Conservation (phyloP, 2,113 vertebrate genomes). For the Mesocricetus auratus region DNA sequence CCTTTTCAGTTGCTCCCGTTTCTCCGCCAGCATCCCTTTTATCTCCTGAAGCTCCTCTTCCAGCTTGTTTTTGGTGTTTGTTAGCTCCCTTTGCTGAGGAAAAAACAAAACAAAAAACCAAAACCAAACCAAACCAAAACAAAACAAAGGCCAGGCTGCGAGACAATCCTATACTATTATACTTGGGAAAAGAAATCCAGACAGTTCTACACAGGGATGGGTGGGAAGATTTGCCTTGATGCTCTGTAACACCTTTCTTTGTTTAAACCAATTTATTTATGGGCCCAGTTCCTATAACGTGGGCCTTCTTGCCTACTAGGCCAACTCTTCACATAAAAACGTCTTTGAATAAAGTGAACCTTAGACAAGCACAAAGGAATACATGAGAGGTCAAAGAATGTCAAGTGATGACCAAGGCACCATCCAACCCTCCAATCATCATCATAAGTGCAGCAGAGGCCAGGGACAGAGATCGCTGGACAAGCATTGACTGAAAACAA, state of each 20-base stretch:
- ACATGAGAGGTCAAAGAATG: slow-evolving; percentile 51
- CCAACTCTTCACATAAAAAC: slow-evolving; percentile 45
- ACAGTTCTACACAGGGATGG: neutral
- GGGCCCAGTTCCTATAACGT: neutral
- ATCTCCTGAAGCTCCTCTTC: slow-evolving; percentile 78
- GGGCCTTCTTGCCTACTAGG: neutral
- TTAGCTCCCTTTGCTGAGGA: slow-evolving; percentile 80
- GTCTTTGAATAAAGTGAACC: slow-evolving; percentile 46
- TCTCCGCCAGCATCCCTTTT: slow-evolving; percentile 71
- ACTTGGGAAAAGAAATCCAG: neutral
- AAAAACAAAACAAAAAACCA: neutral
- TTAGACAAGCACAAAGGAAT: slow-evolving; percentile 44
- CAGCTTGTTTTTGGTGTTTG: slow-evolving; percentile 24
- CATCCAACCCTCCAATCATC: neutral
- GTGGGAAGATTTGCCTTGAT: neutral
- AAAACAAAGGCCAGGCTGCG: neutral
- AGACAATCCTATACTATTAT: neutral
- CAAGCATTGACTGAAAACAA: neutral
- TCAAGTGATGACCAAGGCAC: slow-evolving; percentile 12
- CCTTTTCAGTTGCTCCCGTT: slow-evolving; percentile 73
- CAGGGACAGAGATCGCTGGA: neutral
- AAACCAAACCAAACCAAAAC: too few relatives aligned
- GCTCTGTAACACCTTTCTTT: slow-evolving; percentile 36
- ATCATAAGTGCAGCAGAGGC: neutral
- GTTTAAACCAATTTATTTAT: slow-evolving; percentile 36